These are phyloP conservation scores for Lacerta bilineata DNA, from an alignment of 2,797 vertebrate genomes.

Conservation along the genomic window DNA sequence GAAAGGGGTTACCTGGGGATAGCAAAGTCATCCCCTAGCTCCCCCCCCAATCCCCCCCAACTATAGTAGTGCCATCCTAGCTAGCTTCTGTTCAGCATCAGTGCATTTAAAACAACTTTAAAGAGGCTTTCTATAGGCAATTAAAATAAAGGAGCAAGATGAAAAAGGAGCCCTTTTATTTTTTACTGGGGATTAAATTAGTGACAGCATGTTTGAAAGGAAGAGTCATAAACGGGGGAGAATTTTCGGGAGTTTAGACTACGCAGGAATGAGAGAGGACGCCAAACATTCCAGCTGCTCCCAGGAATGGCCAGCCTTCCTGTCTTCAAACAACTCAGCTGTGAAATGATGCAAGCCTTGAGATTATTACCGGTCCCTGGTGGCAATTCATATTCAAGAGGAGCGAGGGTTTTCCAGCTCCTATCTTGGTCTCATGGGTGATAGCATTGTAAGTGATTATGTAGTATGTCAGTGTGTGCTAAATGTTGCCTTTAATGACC, in stretches of 20 bases:
- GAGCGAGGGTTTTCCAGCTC: constrained; percentile 28
- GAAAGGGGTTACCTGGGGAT: constrained; percentile 17
- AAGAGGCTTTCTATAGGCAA: neutral
- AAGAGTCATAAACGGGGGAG: constrained; percentile 39
- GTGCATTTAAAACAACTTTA: constrained; percentile 4
- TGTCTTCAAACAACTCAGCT: constrained; percentile 69
- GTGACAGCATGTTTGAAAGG: constrained; percentile 29
- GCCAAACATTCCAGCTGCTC: constrained; percentile 63
- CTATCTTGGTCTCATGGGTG: constrained; percentile 41
- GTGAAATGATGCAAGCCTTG: constrained; percentile 66
- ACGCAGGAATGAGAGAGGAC: constrained; percentile 57
- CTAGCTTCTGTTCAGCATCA: constrained; percentile 53
- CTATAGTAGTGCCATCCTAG: constrained; percentile 22
- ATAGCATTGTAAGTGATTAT: constrained; percentile 21
- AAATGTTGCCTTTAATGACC: constrained; percentile 62
- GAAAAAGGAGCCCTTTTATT: constrained; percentile 17
- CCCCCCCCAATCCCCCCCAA: neutral
- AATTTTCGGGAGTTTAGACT: constrained; percentile 45
- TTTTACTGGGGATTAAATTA: constrained; percentile 51
- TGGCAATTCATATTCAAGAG: constrained; percentile 67
- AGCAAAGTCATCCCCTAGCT: constrained; percentile 27
- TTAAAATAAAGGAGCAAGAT: neutral
- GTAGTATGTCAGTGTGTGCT: constrained; percentile 19
- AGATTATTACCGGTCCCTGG: constrained; percentile 58
- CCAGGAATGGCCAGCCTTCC: constrained; percentile 66